Evolutionary conservation across 2,797 vertebrate species (phyloP), one percentile per base, ranked within the genome.

Genomic region (Pipistrellus nathusii): DNA sequence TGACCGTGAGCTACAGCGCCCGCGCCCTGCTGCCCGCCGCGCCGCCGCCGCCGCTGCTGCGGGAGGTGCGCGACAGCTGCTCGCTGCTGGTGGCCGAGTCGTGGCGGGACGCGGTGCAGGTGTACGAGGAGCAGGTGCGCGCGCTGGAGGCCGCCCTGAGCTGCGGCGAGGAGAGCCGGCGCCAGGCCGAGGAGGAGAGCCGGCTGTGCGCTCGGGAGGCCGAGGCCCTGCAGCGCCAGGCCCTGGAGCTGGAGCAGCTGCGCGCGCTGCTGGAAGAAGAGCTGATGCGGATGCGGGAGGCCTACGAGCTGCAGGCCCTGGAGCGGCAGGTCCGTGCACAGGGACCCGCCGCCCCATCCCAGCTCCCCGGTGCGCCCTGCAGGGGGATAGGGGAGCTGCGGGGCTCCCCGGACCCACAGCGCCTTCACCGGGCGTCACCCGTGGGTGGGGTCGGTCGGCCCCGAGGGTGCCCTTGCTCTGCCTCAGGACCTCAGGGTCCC

Each of bases 121-220:
- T 99, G 97, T 99, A 99, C 97, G 99, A 99, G 93, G 97, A 97
- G 92, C 98, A 99, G 95, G 98, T 99, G 88, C 98, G 98, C 6
- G 98, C 98, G 85, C 98, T 99, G 97, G 99, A 99, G 97, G 98
- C 97, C 88, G 97, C 98, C 0, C 98, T 99, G 13, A 98, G 96
- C 96, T 98, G 94, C 9, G 99, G 98, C 96, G 98, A 98, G 94
- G 98, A 97, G 71, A 97, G 91, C 80, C 95, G 99, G 96, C 96
- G 97, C 17, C 98, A 98, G 25, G 98, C 99, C 78, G 98, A 99
- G 96, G 98, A 98, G 90, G 99, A 99, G 85, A 98, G 98, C 97
- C 97, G 97, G 97, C 93, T 98, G 78, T 98, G 98, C 78, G 98
- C 97, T 1, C 95, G 98, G 10, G 98, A 99, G 96, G 95, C 99